A percentile compares a stretch with the other conserved stretches of the same genome.
Conservation (phyloP, 2,888 invertebrate species). For the Colletes collaris region DNA sequence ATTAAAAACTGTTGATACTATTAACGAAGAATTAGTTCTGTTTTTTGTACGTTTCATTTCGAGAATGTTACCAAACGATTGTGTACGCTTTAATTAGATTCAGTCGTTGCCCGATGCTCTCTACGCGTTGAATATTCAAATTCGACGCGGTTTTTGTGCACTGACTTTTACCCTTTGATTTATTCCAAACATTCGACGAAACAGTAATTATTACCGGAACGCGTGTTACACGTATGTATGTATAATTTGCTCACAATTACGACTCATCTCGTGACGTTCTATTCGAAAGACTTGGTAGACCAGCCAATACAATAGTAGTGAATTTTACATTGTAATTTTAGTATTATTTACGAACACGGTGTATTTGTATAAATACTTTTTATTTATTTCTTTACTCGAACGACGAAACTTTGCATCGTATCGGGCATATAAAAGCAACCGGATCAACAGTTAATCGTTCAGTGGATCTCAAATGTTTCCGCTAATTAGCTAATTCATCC, state of each 20-base stretch:
- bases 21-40: too few species aligned
- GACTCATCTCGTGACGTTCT: slow-evolving; percentile 28
- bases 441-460: slow-evolving; percentile 59
- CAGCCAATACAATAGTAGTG: slow-evolving; percentile 49
- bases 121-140: neutral
- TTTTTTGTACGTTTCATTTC: too few species aligned
- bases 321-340: slow-evolving; percentile 48
- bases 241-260: slow-evolving; percentile 44
- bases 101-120: too few species aligned
- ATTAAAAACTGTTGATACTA: neutral
- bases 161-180: slow-evolving; percentile 4
- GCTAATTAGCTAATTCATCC: slow-evolving; percentile 28
- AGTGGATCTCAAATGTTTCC: slow-evolving; percentile 39
- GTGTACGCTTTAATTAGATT: too few species aligned
- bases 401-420: slow-evolving; percentile 26
- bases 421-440: slow-evolving; percentile 39
- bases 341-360: slow-evolving; percentile 47
- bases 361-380: slow-evolving; percentile 55
- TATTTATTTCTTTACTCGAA: slow-evolving; percentile 52
- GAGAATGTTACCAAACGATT: too few species aligned
- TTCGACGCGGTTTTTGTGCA: neutral
- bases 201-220: slow-evolving; percentile 22
- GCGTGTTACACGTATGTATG: slow-evolving; percentile 32
- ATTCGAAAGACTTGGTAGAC: slow-evolving; percentile 43
- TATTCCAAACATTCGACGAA: slow-evolving; percentile 7